A percentile compares a stretch with the other conserved stretches of the same genome.
phyloP scores from a whole-genome alignment of 1,140 invertebrate species.

The Penaeus chinensis region DNA sequence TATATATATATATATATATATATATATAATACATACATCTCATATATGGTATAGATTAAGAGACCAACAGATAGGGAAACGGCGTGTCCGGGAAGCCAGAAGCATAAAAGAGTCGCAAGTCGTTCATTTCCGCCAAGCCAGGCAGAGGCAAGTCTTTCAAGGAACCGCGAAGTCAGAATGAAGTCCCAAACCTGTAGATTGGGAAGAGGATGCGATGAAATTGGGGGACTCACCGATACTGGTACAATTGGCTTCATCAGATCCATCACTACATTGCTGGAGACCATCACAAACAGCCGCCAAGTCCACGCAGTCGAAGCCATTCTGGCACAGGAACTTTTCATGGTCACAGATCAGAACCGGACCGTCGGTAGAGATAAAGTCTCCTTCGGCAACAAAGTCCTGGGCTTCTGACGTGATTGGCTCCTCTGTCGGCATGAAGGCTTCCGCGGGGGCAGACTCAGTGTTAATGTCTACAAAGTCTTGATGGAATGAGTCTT shows the following conservation, averaged over 20 bases:
- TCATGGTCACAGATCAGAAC: conserved; percentile 70
- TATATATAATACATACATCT: too few species aligned
- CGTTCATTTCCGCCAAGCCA: too few species aligned
- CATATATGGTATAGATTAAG: not conserved
- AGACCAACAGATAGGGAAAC: too few species aligned
- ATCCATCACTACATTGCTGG: conserved; percentile 75
- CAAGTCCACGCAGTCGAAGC: conserved; percentile 73
- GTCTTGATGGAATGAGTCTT: not conserved
- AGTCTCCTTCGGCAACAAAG: not conserved
- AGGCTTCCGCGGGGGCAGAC: not conserved
- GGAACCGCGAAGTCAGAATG: too few species aligned
- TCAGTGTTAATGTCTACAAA: not conserved
- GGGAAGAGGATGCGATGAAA: too few species aligned
- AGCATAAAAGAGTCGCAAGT: too few species aligned
- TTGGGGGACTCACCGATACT: conserved; percentile 66
- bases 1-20: too few species aligned
- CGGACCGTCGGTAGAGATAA: conserved; percentile 32
- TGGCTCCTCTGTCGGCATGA: not conserved
- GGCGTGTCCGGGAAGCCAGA: too few species aligned
- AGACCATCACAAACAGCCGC: conserved; percentile 78
- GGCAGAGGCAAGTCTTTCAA: too few species aligned
- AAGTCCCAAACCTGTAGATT: too few species aligned
- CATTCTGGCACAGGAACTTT: conserved; percentile 76
- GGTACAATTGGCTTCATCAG: conserved; percentile 76
- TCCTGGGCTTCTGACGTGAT: not conserved